Percentiles rank a stretch among this genome's conserved stretches.
These are phyloP conservation scores for Micromesistius poutassou DNA, from an alignment of 2,797 vertebrate genomes.

Conservation along the genomic window DNA sequence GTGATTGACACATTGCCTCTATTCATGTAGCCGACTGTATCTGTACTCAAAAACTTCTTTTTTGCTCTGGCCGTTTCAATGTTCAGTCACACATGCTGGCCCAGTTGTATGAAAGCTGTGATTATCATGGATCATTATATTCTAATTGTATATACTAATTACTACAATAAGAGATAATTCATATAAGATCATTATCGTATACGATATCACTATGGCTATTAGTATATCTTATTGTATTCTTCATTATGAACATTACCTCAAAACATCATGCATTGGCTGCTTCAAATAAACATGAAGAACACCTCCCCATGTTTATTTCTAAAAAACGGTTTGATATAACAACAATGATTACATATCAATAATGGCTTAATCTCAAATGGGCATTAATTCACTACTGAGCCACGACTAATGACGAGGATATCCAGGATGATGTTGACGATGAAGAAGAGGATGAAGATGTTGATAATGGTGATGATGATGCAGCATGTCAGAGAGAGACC, in stretches of 20 bases:
- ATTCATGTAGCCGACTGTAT: not conserved
- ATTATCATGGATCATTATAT: too few relatives aligned
- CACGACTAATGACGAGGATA: not conserved
- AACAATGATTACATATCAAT: not conserved
- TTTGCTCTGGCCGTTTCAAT: not conserved
- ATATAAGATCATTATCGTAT: not conserved
- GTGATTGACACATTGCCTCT: not conserved
- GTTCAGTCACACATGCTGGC: not conserved
- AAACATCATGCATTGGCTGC: too few relatives aligned
- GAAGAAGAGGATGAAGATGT: not conserved
- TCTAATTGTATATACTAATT: not conserved
- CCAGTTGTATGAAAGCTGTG: too few relatives aligned
- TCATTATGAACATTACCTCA: not conserved
- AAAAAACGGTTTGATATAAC: not conserved
- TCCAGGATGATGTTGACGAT: not conserved
- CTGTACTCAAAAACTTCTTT: not conserved
- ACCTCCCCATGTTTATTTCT: too few relatives aligned
- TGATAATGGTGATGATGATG: not conserved
- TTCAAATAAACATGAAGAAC: too few relatives aligned
- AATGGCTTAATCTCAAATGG: not conserved
- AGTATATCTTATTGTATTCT: not conserved
- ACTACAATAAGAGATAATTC: not conserved
- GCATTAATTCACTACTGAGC: not conserved
- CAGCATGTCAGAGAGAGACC: not conserved
- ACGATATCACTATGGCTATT: not conserved